These are phyloP conservation scores for Zaprionus lineosus DNA, from an alignment of 2,888 invertebrate species.

Conservation along the genomic window DNA sequence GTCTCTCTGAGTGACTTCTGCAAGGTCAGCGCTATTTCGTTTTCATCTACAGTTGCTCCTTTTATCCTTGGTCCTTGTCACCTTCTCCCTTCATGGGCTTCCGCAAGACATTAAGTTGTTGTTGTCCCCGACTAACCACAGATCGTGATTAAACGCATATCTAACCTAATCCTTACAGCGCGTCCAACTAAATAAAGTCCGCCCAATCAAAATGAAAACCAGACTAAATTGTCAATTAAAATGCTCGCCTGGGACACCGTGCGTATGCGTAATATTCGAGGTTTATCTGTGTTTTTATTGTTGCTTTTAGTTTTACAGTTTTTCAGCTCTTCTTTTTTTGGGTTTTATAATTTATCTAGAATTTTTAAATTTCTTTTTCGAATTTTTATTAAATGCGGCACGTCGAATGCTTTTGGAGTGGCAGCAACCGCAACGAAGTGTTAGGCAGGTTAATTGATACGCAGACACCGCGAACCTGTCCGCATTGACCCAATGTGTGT, in stretches of 20 bases:
- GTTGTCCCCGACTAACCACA: constrained; percentile 40
- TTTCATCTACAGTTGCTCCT: background rate
- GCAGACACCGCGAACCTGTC: constrained; percentile 43
- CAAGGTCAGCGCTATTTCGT: constrained; percentile 55
- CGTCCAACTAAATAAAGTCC: background rate
- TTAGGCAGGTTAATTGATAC: constrained; percentile 70
- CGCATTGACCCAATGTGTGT: background rate
- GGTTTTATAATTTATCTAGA: no score
- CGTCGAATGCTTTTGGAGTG: constrained; percentile 7
- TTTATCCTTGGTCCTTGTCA: background rate
- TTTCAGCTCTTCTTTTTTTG: no score
- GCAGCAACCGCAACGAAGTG: constrained; percentile 62
- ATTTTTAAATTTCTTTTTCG: constrained; percentile 1
- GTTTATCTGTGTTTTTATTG: no score
- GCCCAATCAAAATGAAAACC: constrained; percentile 23
- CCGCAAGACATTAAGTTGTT: constrained; percentile 4
- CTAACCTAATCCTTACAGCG: constrained; percentile 48
- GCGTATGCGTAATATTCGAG: constrained; percentile 33
- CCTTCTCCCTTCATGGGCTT: background rate
- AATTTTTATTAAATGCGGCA: constrained; percentile 24
- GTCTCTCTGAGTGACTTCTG: constrained; percentile 53
- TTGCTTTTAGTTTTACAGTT: no score
- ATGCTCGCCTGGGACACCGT: constrained; percentile 3
- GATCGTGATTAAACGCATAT: constrained; percentile 57
- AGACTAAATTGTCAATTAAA: constrained; percentile 57